Conservation (phyloP, 92 coral and sea anemone genomes). For the Bergia puertoricense region DNA sequence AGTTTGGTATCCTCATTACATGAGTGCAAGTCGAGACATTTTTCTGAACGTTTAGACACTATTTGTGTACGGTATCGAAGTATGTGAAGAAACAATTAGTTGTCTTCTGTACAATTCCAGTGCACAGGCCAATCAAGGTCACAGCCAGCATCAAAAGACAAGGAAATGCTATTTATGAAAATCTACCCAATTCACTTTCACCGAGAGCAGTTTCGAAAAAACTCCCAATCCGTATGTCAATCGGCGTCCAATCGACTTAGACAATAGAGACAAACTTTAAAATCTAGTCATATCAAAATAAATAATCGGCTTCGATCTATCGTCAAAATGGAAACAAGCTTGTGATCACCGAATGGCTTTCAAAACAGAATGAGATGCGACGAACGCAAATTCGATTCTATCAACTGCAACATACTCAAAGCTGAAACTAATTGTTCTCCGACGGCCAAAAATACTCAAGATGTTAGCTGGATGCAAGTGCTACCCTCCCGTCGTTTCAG, state of each 20-base stretch:
- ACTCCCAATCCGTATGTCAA: not conserved
- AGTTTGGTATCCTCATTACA: conserved; percentile 9
- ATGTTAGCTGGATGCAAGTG: not conserved
- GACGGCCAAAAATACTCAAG: not conserved
- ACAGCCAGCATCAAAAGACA: not conserved
- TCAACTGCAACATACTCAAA: not conserved
- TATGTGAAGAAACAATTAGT: not conserved
- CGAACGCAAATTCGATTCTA: too few relatives aligned
- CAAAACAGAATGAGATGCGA: not conserved
- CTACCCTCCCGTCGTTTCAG: not conserved
- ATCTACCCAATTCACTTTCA: not conserved
- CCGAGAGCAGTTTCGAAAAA: not conserved
- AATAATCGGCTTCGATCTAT: not conserved
- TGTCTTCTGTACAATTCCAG: too few relatives aligned
- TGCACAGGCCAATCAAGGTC: not conserved
- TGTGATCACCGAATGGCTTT: not conserved
- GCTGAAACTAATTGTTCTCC: not conserved
- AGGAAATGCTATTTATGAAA: not conserved
- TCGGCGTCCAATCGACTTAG: not conserved
- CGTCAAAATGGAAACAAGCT: not conserved
- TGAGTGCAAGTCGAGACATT: not conserved
- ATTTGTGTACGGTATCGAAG: not conserved
- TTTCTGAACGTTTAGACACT: conserved; percentile 2
- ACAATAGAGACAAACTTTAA: not conserved
- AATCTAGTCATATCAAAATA: not conserved